A percentile compares a stretch with the other conserved stretches of the same genome.
phyloP scores from a whole-genome alignment of 1,140 invertebrate genomes.

The Bombus soroeensis region DNA sequence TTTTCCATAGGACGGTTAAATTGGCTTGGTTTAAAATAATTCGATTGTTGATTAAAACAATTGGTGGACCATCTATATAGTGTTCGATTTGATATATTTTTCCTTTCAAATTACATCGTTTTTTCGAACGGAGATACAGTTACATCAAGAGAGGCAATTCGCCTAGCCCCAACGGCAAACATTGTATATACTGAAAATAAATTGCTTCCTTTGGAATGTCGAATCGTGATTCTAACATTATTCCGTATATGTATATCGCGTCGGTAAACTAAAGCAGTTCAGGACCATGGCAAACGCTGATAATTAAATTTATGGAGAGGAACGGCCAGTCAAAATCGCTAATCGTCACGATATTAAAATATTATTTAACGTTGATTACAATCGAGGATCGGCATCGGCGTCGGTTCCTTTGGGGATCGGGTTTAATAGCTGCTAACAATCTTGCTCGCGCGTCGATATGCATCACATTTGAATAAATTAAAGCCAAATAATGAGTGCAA shows the following conservation, averaged over 20 bases:
- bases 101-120: background rate
- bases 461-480: constrained; percentile 11
- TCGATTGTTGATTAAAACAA: background rate
- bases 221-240: background rate
- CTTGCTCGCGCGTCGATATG: background rate
- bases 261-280: background rate
- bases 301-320: background rate
- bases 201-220: background rate
- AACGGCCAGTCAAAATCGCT: background rate
- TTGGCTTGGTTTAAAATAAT: background rate
- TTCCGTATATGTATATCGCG: background rate
- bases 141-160: background rate
- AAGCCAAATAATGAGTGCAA: background rate
- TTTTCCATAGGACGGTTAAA: background rate
- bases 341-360: constrained; percentile 12
- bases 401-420: background rate
- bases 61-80: background rate
- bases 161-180: background rate
- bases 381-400: background rate
- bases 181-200: background rate
- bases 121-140: background rate
- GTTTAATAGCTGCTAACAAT: constrained; percentile 22
- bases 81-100: background rate
- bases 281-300: background rate
- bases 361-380: constrained; percentile 17